A percentile compares a stretch with the other conserved stretches of the same genome.
These are phyloP conservation scores for Natator depressus DNA, from an alignment of 2,113 vertebrate species.

Conservation along the genomic window DNA sequence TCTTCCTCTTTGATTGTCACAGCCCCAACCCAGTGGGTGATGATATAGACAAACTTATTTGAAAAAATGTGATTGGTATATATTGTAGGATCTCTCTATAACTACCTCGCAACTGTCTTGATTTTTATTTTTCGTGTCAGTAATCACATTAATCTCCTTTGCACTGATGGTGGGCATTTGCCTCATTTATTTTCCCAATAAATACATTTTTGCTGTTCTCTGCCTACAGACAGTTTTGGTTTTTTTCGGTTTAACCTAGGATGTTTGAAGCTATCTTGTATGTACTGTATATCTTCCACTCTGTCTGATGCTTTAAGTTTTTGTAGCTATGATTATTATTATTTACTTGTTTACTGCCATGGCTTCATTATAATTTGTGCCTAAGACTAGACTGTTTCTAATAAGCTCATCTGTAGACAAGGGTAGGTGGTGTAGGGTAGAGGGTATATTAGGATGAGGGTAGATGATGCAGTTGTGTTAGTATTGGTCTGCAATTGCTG, in stretches of 20 bases:
- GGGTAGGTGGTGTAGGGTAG: neutral
- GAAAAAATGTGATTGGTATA: neutral
- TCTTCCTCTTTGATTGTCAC: neutral
- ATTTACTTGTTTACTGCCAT: neutral
- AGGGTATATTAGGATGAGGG: neutral
- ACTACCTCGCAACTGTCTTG: neutral
- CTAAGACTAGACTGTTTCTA: neutral
- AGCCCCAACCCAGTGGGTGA: neutral
- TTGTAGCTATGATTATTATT: neutral
- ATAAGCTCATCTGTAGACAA: neutral
- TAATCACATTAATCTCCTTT: neutral
- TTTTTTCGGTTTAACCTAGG: neutral
- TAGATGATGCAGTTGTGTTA: neutral
- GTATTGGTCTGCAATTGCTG: neutral
- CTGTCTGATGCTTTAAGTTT: neutral
- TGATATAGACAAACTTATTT: neutral
- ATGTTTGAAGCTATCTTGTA: neutral
- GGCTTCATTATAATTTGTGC: neutral
- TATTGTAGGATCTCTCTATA: neutral
- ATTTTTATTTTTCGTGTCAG: neutral
- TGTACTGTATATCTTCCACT: neutral
- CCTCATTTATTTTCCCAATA: neutral
- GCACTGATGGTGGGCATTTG: neutral
- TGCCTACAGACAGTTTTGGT: neutral
- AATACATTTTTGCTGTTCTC: neutral